These are phyloP conservation scores for Sarcophaga rosellei DNA, from an alignment of 2,888 invertebrate genomes.

Conservation along the genomic window DNA sequence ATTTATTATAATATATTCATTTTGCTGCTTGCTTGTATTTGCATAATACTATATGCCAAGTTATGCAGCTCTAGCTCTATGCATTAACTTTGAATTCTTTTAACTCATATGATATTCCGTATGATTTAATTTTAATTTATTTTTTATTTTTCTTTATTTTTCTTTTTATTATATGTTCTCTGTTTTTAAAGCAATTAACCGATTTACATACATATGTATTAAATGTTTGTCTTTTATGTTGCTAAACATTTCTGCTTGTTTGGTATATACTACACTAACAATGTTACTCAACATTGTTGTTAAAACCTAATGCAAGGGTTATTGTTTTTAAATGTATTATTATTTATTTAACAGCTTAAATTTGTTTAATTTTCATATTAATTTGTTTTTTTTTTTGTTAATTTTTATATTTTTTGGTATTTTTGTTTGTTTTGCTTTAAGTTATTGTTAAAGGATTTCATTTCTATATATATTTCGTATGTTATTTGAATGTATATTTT, in stretches of 20 bases:
- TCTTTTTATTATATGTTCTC: conserved; percentile 29
- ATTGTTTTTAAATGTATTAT: conserved; percentile 3
- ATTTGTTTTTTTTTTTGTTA: conserved; percentile 51
- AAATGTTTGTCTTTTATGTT: conserved; percentile 13
- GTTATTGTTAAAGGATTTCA: conserved; percentile 33
- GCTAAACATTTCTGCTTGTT: conserved; percentile 36
- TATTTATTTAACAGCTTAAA: conserved; percentile 33
- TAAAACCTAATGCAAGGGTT: conserved; percentile 35
- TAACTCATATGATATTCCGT: conserved; percentile 69
- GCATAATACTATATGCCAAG: conserved; percentile 44
- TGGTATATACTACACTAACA: conserved; percentile 22
- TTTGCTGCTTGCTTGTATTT: conserved; percentile 13
- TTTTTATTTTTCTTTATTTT: conserved; percentile 69
- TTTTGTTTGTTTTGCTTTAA: conserved; percentile 42
- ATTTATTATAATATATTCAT: conserved; percentile 16
- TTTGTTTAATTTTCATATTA: conserved; percentile 30
- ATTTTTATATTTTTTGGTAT: conserved; percentile 29
- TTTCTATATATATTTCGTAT: conserved; percentile 26
- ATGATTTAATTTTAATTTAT: conserved; percentile 52
- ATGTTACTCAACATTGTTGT: conserved; percentile 57
- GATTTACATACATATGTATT: conserved; percentile 4
- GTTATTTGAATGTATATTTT: conserved; percentile 48
- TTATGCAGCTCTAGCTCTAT: conserved; percentile 49
- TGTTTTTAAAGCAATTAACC: conserved; percentile 64
- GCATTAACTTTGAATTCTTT: conserved; percentile 31